Percentiles rank a stretch among this genome's conserved stretches.
These are phyloP conservation scores for Hirtodrosophila confusa DNA, from an alignment of 2,888 invertebrate genomes.

Conservation along the genomic window DNA sequence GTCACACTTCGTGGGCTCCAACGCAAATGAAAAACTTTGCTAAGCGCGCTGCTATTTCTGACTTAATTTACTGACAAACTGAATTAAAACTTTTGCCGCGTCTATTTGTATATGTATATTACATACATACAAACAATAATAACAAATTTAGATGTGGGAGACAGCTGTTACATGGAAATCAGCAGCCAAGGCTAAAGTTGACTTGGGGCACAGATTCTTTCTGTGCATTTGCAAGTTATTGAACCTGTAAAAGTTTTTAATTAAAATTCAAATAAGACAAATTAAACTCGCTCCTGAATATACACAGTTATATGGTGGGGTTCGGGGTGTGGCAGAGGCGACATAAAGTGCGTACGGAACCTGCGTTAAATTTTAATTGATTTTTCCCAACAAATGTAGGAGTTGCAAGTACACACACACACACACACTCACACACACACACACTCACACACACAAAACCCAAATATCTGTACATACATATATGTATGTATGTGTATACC, in stretches of 20 bases:
- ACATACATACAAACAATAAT: conserved; percentile 15
- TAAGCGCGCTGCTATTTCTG: conserved; percentile 23
- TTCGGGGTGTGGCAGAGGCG: conserved; percentile 10
- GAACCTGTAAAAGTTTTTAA: conserved; percentile 76
- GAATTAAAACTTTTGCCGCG: conserved; percentile 43
- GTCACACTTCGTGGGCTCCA: conserved; percentile 2
- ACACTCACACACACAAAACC: conserved; percentile 7
- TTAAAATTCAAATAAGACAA: conserved; percentile 76
- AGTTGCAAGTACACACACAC: conserved; percentile 27
- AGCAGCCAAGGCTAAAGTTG: conserved; percentile 30
- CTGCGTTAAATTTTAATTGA: conserved; percentile 77
- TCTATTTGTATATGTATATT: conserved; percentile 11
- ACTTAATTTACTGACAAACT: conserved; percentile 55
- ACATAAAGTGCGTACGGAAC: conserved; percentile 45
- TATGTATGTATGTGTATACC: conserved; percentile 29
- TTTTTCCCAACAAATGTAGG: conserved; percentile 67
- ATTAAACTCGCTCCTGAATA: conserved; percentile 51
- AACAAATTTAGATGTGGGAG: conserved; percentile 34
- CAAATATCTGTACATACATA: conserved; percentile 7
- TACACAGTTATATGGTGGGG: not conserved
- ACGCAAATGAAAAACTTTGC: conserved; percentile 42
- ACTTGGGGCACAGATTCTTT: conserved; percentile 15
- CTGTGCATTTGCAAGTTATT: conserved; percentile 59
- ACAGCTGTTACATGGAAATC: conserved; percentile 71
- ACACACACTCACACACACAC: conserved; percentile 11